phyloP scores from a whole-genome alignment of 2,113 vertebrate species.

The Sylvicapra grimmia region DNA sequence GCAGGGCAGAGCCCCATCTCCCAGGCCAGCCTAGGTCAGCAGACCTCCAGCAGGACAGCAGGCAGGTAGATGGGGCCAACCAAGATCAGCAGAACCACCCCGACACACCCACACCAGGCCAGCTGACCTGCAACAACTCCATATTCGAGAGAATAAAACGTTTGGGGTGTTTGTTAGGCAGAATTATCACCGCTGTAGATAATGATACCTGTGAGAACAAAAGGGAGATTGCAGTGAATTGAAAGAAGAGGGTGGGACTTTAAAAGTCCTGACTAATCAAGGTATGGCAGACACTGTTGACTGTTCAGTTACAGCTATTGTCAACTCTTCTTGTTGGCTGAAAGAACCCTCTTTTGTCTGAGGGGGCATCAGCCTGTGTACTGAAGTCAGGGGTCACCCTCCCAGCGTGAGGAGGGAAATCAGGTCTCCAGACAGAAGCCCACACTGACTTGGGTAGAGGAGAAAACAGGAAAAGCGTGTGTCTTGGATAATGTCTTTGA shows the following conservation, averaged over 20 bases:
- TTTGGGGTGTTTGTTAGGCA: background rate
- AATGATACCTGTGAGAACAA: background rate
- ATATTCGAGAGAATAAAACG: background rate
- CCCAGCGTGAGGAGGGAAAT: background rate
- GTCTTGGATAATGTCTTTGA: background rate
- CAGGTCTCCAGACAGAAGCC: background rate
- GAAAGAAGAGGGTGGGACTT: background rate
- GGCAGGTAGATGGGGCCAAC: background rate
- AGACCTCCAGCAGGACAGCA: background rate
- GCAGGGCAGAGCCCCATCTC: background rate
- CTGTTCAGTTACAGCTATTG: too few relatives aligned
- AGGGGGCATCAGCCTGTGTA: background rate
- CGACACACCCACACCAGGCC: background rate
- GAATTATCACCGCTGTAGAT: background rate
- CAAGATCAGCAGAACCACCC: background rate
- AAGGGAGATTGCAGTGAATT: background rate
- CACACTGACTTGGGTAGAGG: background rate
- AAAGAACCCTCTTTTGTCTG: background rate
- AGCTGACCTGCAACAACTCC: background rate
- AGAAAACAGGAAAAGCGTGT: background rate
- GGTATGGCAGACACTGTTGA: accelerated
- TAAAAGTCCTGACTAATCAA: background rate
- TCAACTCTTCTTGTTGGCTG: background rate
- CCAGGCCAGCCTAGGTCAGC: background rate
- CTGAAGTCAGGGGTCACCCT: background rate